phyloP scores from a whole-genome alignment of 2,113 vertebrate species.

The Xenotilapia leptura region DNA sequence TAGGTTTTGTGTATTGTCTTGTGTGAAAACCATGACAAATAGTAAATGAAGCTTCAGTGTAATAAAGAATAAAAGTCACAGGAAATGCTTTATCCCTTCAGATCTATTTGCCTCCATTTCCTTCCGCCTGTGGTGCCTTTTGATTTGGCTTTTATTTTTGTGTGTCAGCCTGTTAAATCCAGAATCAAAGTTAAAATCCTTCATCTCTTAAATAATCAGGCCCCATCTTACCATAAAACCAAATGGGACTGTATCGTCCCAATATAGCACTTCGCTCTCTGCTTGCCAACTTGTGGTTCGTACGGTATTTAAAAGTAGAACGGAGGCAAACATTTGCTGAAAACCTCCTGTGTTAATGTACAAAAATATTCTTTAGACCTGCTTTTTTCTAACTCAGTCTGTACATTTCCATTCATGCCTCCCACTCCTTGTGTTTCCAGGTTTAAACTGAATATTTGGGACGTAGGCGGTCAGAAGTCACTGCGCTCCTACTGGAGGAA shows the following conservation, averaged over 20 bases:
- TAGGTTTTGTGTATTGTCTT: background rate
- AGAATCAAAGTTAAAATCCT: background rate
- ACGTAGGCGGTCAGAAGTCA: conserved; percentile 89
- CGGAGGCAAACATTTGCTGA: accelerated
- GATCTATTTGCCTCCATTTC: accelerated
- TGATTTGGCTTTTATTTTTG: background rate
- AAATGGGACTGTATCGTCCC: background rate
- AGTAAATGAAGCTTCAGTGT: background rate
- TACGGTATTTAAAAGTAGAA: background rate
- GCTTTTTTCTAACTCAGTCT: background rate
- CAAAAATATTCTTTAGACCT: background rate
- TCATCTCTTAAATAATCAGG: background rate
- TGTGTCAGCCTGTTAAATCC: background rate
- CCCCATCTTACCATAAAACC: background rate
- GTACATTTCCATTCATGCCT: background rate
- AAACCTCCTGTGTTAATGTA: background rate
- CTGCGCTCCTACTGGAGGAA: conserved; percentile 92
- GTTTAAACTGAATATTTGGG: conserved; percentile 91
- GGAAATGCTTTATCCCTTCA: background rate
- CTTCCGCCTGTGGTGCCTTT: background rate
- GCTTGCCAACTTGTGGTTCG: accelerated
- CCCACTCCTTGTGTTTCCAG: conserved; percentile 42
- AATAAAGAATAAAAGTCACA: background rate
- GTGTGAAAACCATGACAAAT: background rate
- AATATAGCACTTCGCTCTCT: background rate